Evolutionary conservation across 2,888 invertebrate species (phyloP).

Genomic region (Torymus tubicola): DNA sequence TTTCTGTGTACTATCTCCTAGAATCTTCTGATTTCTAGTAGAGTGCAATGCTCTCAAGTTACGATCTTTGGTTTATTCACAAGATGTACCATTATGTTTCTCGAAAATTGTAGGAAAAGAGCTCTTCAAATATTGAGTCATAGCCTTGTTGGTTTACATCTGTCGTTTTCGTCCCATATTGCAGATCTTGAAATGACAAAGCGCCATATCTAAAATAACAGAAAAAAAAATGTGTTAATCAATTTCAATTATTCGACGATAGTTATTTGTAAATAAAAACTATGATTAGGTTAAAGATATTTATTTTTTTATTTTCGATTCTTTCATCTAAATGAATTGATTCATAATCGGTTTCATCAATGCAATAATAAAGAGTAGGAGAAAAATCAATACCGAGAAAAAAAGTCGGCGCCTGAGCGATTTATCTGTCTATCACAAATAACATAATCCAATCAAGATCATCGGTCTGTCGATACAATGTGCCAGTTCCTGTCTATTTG

Average conservation of each 20-base stretch:
- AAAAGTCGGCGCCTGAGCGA: slow-evolving; percentile 21
- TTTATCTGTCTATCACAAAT: slow-evolving; percentile 20
- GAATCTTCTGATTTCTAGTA: slow-evolving; percentile 29
- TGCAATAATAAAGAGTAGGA: background rate
- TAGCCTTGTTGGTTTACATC: slow-evolving; percentile 59
- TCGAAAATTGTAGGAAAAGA: slow-evolving; percentile 46
- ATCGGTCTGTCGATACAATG: slow-evolving; percentile 44
- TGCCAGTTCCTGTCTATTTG: slow-evolving; percentile 51
- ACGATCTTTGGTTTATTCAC: slow-evolving; percentile 29
- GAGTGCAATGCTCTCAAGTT: slow-evolving; percentile 25
- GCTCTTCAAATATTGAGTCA: slow-evolving; percentile 29
- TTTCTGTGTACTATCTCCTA: slow-evolving; percentile 13
- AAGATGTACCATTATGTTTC: slow-evolving; percentile 24
- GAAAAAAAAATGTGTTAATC: slow-evolving; percentile 10
- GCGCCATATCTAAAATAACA: slow-evolving; percentile 80
- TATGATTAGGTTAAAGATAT: background rate
- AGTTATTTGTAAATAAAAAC: background rate
- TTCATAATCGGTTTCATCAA: slow-evolving; percentile 5
- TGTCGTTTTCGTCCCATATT: slow-evolving; percentile 82
- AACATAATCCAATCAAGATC: slow-evolving; percentile 45
- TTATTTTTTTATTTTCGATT: background rate
- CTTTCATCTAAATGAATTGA: background rate
- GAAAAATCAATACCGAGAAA: slow-evolving; percentile 19
- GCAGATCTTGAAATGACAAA: slow-evolving; percentile 84
- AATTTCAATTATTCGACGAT: slow-evolving; percentile 6